phyloP scores from a whole-genome alignment of 2,113 vertebrate species.

The Merops nubicus region DNA sequence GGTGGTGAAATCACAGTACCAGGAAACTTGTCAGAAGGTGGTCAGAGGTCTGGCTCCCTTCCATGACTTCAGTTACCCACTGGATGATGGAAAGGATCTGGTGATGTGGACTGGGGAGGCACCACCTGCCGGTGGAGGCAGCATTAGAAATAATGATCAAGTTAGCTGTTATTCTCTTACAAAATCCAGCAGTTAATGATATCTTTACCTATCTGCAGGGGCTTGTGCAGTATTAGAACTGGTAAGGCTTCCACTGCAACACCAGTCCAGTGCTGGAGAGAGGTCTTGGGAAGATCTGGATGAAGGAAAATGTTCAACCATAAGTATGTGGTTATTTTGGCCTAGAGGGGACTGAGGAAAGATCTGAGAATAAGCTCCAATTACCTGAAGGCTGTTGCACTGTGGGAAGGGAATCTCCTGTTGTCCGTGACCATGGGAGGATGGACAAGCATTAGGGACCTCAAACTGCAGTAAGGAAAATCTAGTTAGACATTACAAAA shows the following conservation, averaged over 20 bases:
- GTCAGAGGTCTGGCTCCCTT: background rate
- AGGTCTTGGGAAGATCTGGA: background rate
- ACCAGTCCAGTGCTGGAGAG: background rate
- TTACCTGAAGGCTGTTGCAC: background rate
- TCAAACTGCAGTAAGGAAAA: background rate
- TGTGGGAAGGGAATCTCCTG: background rate
- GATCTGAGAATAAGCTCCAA: accelerated
- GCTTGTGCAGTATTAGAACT: background rate
- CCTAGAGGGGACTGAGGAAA: background rate
- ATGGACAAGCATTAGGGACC: background rate
- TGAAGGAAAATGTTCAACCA: background rate
- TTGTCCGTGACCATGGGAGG: accelerated
- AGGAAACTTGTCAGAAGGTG: background rate
- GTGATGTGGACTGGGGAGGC: background rate
- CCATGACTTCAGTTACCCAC: accelerated
- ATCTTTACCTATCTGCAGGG: background rate
- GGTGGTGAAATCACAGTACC: background rate
- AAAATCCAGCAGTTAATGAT: background rate
- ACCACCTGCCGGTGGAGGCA: background rate
- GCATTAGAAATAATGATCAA: background rate
- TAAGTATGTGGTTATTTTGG: background rate
- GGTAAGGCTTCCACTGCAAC: background rate
- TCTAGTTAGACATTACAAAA: background rate
- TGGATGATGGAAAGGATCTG: background rate
- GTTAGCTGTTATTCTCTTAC: background rate